A percentile compares a stretch with the other conserved stretches of the same genome.
These are phyloP conservation scores for Orientallactaga sibirica DNA, from an alignment of 2,797 vertebrate genomes.

Conservation along the genomic window DNA sequence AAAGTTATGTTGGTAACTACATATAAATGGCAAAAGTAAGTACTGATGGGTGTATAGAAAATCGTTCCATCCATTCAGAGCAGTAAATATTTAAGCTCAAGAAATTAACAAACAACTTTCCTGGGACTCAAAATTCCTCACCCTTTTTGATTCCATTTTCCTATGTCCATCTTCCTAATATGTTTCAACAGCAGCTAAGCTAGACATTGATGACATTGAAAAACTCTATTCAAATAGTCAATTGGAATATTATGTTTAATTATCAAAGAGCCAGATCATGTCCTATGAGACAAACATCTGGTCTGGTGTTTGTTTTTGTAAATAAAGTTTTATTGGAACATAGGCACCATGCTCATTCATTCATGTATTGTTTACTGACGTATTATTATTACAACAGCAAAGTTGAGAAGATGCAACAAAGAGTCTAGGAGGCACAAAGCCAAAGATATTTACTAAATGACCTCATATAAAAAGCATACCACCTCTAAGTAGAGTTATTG, in stretches of 20 bases:
- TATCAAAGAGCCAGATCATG: not conserved
- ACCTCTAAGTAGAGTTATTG: not conserved
- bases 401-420: not conserved
- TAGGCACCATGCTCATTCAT: not conserved
- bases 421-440: not conserved
- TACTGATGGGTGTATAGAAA: not conserved
- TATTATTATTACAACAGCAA: not conserved
- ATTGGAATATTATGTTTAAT: not conserved
- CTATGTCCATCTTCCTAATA: not conserved
- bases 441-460: conserved; percentile 22
- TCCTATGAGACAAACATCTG: not conserved
- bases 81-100: conserved; percentile 24
- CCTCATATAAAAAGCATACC: not conserved
- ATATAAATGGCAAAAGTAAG: not conserved
- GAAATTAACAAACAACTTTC: not conserved
- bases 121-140: not conserved
- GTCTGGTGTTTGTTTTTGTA: not conserved
- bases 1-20: not conserved
- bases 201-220: conserved; percentile 21
- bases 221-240: not conserved
- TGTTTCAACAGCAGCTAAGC: not conserved
- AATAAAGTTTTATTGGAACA: conserved; percentile 46
- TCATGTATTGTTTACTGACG: not conserved
- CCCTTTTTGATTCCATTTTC: conserved; percentile 23
- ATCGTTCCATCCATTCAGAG: not conserved